Evolutionary conservation across 2,113 vertebrate genomes (phyloP).

Genomic region (Myocastor coypus): DNA sequence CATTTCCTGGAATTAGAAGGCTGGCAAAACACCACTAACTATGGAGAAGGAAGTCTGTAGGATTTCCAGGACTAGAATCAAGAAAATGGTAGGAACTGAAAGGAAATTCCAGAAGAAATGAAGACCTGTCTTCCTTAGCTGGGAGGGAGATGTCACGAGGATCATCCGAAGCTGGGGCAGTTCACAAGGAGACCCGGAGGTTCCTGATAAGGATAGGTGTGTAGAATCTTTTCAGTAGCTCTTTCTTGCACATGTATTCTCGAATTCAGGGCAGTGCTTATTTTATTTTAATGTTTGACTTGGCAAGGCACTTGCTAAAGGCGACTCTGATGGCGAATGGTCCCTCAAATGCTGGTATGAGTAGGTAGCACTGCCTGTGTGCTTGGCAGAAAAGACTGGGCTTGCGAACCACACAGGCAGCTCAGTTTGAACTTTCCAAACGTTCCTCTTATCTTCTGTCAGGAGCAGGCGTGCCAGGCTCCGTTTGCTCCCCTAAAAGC

Average conservation of each 20-base stretch:
- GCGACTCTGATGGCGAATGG: conserved; percentile 16
- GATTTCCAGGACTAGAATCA: not conserved
- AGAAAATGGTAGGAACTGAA: not conserved
- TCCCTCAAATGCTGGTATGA: not conserved
- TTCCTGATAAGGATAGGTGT: not conserved
- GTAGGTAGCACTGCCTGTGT: not conserved
- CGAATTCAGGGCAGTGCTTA: not conserved
- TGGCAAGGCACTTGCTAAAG: conserved; percentile 21
- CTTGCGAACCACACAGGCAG: not conserved
- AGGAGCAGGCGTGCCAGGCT: not conserved
- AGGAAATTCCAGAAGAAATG: not conserved
- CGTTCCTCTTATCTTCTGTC: not conserved
- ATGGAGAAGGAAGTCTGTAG: not conserved
- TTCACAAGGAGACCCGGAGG: not conserved
- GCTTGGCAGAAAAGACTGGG: not conserved
- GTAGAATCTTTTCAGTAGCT: not conserved
- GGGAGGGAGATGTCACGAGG: not conserved
- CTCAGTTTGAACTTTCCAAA: not conserved
- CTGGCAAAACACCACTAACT: not conserved
- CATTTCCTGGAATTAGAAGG: not conserved
- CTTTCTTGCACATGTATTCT: not conserved
- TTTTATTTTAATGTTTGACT: not conserved
- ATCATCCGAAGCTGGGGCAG: not conserved
- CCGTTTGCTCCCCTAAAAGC: not conserved
- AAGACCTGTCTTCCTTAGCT: no score